Evolutionary conservation across 53 echinoderm and acorn worm species (phyloP), one percentile per base, ranked within the genome.

Genomic region (Arbacia lixula): DNA sequence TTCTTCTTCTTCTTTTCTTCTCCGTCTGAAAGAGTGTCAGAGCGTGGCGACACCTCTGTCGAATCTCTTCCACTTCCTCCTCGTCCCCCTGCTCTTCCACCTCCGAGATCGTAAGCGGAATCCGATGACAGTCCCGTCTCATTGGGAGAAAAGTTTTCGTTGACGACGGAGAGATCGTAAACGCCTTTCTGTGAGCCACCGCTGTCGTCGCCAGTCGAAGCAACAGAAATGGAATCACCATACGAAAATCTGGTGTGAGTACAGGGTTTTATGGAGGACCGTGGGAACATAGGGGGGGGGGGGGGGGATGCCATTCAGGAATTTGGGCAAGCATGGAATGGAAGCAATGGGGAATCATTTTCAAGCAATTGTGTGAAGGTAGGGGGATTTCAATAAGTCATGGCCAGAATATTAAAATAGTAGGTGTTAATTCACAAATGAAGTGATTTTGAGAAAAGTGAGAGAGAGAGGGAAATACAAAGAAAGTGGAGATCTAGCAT

Each of bases 131-230:
- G 43, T 26, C 89, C 66, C 0, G 94, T 94, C 66, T 91, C 94
- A 25, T 86, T 61, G 1, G 88, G 86, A 35, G 86, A 72, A 62
- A 63, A 94, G 74, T 87, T 94, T 46, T 91, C 82, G 71, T 94
- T 94, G 25, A 94, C 91, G 60, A 94, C 84, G 73, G 94, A 91
- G 0, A 94, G 89, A 36, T 94, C 94, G 71, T 94, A 94, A 2
- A 87, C 91, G 1, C 91, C 94, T 46, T 87, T 91, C 85, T 91
- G 86, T 19, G 91, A 86, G 39, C 84, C 89, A 1, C 94, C 86
- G 60, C 91, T 94, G 72, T 90, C 90, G 36, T 91, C 89, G 85
- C 73, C 83, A 27, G 88, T 85, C 38, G 94, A 91, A 76, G 88
- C 86, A 79, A 94, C 89, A 76, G 91, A 94, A 87, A 91, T 79